Evolutionary conservation across 2,113 vertebrate genomes (phyloP), one percentile per base, ranked within the genome.

Genomic region (Panthera leo): DNA sequence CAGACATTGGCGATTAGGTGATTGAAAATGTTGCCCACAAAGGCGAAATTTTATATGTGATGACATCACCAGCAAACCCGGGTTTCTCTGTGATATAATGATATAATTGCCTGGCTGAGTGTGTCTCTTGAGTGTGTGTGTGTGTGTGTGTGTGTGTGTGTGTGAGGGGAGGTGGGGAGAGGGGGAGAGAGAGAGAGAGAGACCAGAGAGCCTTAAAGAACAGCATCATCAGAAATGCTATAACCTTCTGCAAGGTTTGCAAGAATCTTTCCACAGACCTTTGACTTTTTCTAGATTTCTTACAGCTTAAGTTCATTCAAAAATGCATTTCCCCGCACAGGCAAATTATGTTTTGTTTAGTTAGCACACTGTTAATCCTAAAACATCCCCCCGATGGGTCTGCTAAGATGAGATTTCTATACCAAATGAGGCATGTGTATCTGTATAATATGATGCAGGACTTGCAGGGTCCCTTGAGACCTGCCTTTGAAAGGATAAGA

Each of bases 21-120:
- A 96, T 18, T 92, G 94, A 84, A 91, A 91, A 95, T 65, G 61
- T 61, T 88, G 89, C 85, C 96, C 92, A 97, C 92, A 97, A 96
- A 97, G 94, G 88, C 61, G 7, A 93, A 97, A 96, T 97, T 95
- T 89, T 89, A 93, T 93, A 90, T 51, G 85, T 75, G 89, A 94
- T 97, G 97, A 98, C 97, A 97, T 98, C 97, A 97, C 58, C 96
- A 85, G 92, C 73, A 65, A 97, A 92, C 92, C 95, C 96, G 95
- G 51, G 23, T 42, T 89, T 83, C 70, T 91, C 79, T 92, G 84
- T 48, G 97, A 90, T 96, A 91, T 29, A 85, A 79, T 65, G 89
- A 95, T 63, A 87, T 76, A 42, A 78, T 84, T 92, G 89, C 53
- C 48, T 75, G 36, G 34, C 45, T 92, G 83, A 65, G 63, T 58